Conservation (phyloP, 2,113 vertebrate genomes). For the Muntiacus reevesi region DNA sequence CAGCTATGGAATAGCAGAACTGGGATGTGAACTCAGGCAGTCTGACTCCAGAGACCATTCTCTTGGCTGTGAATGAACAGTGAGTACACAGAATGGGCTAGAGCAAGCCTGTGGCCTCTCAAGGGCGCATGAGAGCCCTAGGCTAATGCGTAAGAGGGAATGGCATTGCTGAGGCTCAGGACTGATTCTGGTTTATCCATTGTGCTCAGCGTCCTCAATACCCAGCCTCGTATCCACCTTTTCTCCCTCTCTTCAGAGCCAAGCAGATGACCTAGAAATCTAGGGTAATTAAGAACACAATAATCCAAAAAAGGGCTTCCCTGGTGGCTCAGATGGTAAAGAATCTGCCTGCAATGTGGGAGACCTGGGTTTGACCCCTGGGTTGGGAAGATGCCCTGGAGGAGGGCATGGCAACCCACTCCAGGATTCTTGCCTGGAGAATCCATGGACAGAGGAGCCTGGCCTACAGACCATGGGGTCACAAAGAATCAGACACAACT, state of each 20-base stretch:
- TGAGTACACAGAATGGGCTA: background rate
- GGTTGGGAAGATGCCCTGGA: background rate
- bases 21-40: background rate
- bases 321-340: background rate
- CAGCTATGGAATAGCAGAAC: background rate
- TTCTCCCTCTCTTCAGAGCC: background rate
- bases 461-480: background rate
- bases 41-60: background rate
- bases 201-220: rapidly evolving
- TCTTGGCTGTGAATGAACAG: background rate
- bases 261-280: background rate
- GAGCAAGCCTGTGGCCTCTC: background rate
- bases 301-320: background rate
- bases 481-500: background rate
- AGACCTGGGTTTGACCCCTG: background rate
- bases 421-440: background rate
- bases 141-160: background rate
- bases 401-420: background rate
- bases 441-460: background rate
- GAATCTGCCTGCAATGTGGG: background rate
- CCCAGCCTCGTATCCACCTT: background rate
- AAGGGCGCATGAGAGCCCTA: background rate
- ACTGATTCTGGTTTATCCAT: background rate
- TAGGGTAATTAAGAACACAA: background rate
- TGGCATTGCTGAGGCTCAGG: background rate